These are phyloP conservation scores for Hydrotaea diabolus DNA, from an alignment of 2,888 invertebrate species.

Conservation along the genomic window DNA sequence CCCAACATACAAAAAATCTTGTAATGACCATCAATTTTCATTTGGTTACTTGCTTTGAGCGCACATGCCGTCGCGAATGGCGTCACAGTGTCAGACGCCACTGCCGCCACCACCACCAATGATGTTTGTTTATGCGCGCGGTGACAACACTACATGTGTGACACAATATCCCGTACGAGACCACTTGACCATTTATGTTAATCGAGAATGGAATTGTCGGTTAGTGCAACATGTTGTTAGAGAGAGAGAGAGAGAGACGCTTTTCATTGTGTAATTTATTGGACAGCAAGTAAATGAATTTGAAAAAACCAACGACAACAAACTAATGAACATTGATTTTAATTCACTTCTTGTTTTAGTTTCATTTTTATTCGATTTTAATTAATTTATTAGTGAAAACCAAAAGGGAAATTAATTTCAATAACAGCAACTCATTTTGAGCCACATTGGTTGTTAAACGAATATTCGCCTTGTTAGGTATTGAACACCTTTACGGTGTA, in stretches of 20 bases:
- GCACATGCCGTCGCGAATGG: background rate
- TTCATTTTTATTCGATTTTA: too few species aligned
- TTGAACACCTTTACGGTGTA: too few species aligned
- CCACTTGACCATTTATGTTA: slow-evolving; percentile 24
- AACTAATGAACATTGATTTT: too few species aligned
- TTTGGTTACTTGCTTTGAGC: background rate
- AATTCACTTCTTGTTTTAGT: too few species aligned
- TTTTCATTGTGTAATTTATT: background rate
- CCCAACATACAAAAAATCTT: background rate
- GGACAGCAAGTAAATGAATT: background rate
- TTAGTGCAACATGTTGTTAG: background rate
- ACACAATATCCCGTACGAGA: background rate
- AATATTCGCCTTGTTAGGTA: too few species aligned
- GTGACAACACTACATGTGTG: background rate
- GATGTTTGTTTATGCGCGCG: background rate
- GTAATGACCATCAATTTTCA: slow-evolving; percentile 17
- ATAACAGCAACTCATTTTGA: too few species aligned
- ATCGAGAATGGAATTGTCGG: slow-evolving; percentile 5
- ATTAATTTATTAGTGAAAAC: too few species aligned
- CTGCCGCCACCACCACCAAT: background rate
- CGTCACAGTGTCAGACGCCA: slow-evolving; percentile 18
- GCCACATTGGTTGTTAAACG: too few species aligned
- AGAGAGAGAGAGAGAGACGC: background rate
- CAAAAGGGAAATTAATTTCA: too few species aligned
- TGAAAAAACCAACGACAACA: background rate